Base-by-base conservation (phyloP, 2,113 vertebrate genomes). In the Amblyornis subalaris region DNA sequence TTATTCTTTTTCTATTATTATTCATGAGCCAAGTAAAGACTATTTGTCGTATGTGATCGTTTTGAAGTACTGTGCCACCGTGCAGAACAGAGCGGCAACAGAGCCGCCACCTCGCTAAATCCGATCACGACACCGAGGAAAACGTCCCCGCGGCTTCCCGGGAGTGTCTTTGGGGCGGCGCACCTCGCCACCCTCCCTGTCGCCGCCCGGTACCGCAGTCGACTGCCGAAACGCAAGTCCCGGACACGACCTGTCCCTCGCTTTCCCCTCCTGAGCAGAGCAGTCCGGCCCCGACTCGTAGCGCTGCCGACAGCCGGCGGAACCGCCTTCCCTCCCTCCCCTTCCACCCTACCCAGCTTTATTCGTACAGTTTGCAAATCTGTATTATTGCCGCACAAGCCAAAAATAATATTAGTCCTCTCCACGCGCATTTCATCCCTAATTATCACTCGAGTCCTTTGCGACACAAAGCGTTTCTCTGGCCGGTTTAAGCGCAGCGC, bases 351-450 rank as follows among this genome's bases (percentile, higher is more conserved):
- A 4, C 10, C 5, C 40, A 6, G 44, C 65, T 92, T 92, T 77
- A 66, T 88, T 72, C 83, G 17, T 47, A 14, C 50, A 3, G 28
- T 61, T 88, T 73, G 67, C 64, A 88, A 83, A 74, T 92, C 64
- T 47, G 45, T 89, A 88, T 96, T 94, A 94, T 88, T 91, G 54
- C 71, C 75, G 1, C 50, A 17, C 62, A 70, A 91, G 95, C 94
- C 95, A 96, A 95, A 93, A 94, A 95, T 91, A 95, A 95, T 94
- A 94, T 95, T 96, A 93, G 78, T 74, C 60, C 64, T 95, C 85
- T 89, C 79, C 88, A 71, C 69, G 69, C 35, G 51, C 88, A 86
- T 96, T 96, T 96, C 79, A 93, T 92, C 88, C 90, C 79, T 76
- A 96, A 93, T 96, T 96, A 94, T 96, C 92, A 47, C 88, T 94